Percentiles rank a stretch among this genome's conserved stretches.
Evolutionary conservation across 2,797 vertebrate genomes (phyloP).

Genomic region (Distichodus sexfasciatus): DNA sequence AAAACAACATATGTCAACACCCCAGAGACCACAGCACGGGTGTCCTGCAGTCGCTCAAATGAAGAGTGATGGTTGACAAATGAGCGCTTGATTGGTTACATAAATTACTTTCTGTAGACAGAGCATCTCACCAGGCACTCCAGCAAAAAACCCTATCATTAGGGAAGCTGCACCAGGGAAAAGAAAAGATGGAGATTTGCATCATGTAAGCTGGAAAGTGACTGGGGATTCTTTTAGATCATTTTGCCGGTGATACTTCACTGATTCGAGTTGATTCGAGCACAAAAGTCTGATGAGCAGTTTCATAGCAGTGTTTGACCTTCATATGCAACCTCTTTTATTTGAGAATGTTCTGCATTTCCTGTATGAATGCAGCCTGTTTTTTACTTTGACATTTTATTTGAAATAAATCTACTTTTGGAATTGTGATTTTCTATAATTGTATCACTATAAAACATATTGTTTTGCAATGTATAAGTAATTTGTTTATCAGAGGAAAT

Average conservation of each 20-base stretch:
- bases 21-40: conserved; percentile 57
- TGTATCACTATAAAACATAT: too few species aligned
- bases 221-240: conserved; percentile 24
- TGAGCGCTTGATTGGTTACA: conserved; percentile 70
- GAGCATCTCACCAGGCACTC: conserved; percentile 54
- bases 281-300: neutral
- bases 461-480: too few species aligned
- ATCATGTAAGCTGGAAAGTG: conserved; percentile 33
- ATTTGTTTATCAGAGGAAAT: too few species aligned
- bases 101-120: conserved; percentile 65
- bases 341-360: too few species aligned
- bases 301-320: too few species aligned
- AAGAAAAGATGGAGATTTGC: conserved; percentile 27
- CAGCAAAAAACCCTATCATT: conserved; percentile 46
- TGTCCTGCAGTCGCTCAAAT: conserved; percentile 67
- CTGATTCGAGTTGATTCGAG: conserved; percentile 12
- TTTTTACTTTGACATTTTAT: too few species aligned
- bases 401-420: too few species aligned
- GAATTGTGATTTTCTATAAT: too few species aligned
- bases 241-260: conserved; percentile 29
- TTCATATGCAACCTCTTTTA: too few species aligned
- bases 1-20: conserved; percentile 74
- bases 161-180: conserved; percentile 26
- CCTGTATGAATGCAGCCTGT: too few species aligned
- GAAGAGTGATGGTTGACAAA: conserved; percentile 77